Evolutionary conservation across 2,888 invertebrate species (phyloP), one percentile per base, ranked within the genome.

Genomic region (Amphipoea lucens): DNA sequence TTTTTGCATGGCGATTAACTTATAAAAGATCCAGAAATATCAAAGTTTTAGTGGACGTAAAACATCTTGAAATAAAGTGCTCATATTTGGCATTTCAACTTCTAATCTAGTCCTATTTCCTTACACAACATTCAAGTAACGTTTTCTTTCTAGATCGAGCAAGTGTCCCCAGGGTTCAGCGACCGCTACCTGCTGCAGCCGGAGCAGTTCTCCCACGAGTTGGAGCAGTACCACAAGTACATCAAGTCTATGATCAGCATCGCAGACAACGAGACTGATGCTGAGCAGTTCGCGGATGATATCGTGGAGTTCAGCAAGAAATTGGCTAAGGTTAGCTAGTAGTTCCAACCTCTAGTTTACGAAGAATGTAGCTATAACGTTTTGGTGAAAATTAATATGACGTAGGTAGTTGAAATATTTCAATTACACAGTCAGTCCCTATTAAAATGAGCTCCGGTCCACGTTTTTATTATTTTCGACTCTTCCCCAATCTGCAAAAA

Each of bases 131-230:
- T 23, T 57, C 23, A 57, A 11, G 23, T 11, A n/a, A 23, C 9
- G 0, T n/a, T 57, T 57, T n/a, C 57, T 4, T n/a, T 60, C 4
- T n/a, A 60, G 98, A 95, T 98, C 88, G 97, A 98, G 92, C 98
- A 98, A 94, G 97, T 97, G 23, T 96, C 98, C 0, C 97, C 98
- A 0, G 98, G 97, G 60, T 98, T 98, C 94, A 97, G 97, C 89
- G 98, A 98, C 89, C 97, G 97, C 71, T 98, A 98, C 93, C 96
- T 98, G 20, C 96, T 97, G 66, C 96, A 97, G 85, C 97, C 97
- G 0, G 95, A 96, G 79, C 97, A 97, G 91, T 98, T 98, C 94
- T 92, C 97, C 45, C 96, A 97, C 82, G 98, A 98, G 93, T 90
- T 98, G 76, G 93, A 92, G 40, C 97, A 97, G 92, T 98, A 98